Evolutionary conservation across 1,140 invertebrate species (phyloP).

Genomic region (Euura saliciscinereae): DNA sequence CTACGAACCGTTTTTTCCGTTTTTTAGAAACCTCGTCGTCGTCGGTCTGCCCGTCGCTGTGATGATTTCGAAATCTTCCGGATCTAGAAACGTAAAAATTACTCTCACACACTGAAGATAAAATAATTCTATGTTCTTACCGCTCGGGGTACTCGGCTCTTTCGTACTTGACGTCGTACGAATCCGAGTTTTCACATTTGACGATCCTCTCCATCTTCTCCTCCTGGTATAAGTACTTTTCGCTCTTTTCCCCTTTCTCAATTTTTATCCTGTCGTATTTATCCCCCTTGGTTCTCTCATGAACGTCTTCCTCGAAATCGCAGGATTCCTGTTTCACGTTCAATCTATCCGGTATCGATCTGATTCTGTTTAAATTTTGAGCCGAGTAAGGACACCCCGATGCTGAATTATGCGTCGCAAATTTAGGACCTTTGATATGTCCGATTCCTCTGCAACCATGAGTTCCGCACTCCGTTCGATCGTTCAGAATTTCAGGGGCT

Average conservation of each 20-base stretch:
- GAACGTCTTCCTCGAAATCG: conserved; percentile 50
- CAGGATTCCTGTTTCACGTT: conserved; percentile 48
- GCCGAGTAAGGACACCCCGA: conserved; percentile 86
- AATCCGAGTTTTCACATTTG: conserved; percentile 52
- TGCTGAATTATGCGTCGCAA: conserved; percentile 75
- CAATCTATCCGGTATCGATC: conserved; percentile 62
- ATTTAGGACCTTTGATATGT: conserved; percentile 76
- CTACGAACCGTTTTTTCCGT: conserved; percentile 47
- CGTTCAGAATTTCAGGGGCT: conserved; percentile 68
- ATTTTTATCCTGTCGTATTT: conserved; percentile 46
- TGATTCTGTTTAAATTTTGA: conserved; percentile 70
- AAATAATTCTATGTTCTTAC: conserved; percentile 28
- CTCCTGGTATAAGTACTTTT: conserved; percentile 37
- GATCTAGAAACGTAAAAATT: conserved; percentile 34
- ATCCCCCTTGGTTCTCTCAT: conserved; percentile 45
- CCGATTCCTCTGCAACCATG: conserved; percentile 82
- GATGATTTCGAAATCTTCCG: conserved; percentile 42
- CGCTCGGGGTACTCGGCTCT: conserved; percentile 41
- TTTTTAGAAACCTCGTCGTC: conserved; percentile 51
- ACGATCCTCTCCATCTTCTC: conserved; percentile 45
- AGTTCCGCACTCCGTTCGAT: conserved; percentile 71
- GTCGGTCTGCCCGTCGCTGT: conserved; percentile 50
- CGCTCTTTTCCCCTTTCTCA: conserved; percentile 42
- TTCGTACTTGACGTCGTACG: conserved; percentile 45
- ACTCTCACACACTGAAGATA: conserved; percentile 16